Evolutionary conservation across 2,888 invertebrate genomes (phyloP).

Genomic region (Saturnia pavonia): DNA sequence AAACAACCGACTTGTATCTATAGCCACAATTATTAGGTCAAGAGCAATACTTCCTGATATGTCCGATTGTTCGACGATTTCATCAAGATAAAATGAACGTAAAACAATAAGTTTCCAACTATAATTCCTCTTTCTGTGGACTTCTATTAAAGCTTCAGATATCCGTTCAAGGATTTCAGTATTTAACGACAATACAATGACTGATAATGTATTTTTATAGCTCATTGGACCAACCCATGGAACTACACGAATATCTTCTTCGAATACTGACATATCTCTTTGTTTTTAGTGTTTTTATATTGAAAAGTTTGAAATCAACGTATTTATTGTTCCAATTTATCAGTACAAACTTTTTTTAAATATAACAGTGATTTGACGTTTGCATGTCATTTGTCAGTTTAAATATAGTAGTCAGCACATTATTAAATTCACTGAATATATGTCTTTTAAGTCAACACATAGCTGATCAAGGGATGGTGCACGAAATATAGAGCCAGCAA

Average conservation of each 20-base stretch:
- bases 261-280: slow-evolving; percentile 51
- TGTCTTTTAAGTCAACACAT: slow-evolving; percentile 8
- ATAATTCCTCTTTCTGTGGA: slow-evolving; percentile 57
- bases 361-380: neutral
- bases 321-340: too few relatives aligned
- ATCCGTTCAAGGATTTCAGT: slow-evolving; percentile 63
- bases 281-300: neutral
- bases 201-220: slow-evolving; percentile 60
- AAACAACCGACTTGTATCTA: slow-evolving; percentile 66
- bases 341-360: too few relatives aligned
- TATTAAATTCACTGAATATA: neutral
- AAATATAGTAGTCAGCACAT: too few relatives aligned
- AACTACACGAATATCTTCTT: slow-evolving; percentile 54
- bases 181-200: slow-evolving; percentile 65
- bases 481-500: too few relatives aligned
- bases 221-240: slow-evolving; percentile 71
- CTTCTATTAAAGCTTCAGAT: slow-evolving; percentile 59
- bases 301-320: too few relatives aligned
- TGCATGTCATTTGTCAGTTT: neutral
- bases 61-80: slow-evolving; percentile 55
- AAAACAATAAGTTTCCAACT: slow-evolving; percentile 66
- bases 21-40: slow-evolving; percentile 67
- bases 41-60: slow-evolving; percentile 64
- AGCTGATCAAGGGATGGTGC: too few relatives aligned
- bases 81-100: slow-evolving; percentile 58